These are phyloP conservation scores for Athene noctua DNA, from an alignment of 2,113 vertebrate species.

Conservation along the genomic window DNA sequence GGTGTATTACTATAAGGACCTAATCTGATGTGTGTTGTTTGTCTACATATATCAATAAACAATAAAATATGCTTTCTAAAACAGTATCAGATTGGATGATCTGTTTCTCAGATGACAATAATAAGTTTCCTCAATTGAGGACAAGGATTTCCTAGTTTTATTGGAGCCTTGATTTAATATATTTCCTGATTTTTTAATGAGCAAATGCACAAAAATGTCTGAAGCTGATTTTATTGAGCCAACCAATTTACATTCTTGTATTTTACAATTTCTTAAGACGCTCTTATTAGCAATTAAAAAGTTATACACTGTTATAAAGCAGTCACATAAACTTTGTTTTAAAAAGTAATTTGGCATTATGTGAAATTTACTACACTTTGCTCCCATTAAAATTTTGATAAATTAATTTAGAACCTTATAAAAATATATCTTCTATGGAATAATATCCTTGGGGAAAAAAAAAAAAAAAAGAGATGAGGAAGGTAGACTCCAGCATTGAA, in stretches of 20 bases:
- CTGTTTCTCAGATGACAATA: not conserved
- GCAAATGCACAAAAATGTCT: not conserved
- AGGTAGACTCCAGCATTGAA: not conserved
- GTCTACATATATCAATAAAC: not conserved
- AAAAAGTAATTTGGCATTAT: not conserved
- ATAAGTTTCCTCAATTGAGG: not conserved
- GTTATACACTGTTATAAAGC: not conserved
- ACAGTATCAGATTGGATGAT: not conserved
- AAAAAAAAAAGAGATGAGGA: not conserved
- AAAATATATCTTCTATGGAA: not conserved
- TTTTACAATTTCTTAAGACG: not conserved
- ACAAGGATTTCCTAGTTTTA: not conserved
- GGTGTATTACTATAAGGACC: not conserved
- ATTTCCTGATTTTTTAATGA: not conserved
- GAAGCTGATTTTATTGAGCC: not conserved
- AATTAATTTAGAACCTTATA: not conserved
- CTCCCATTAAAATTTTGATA: not conserved
- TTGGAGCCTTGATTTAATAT: not conserved
- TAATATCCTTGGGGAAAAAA: not conserved
- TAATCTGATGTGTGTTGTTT: not conserved
- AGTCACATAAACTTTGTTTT: not conserved
- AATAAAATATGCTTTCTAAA: slow-evolving; percentile 19
- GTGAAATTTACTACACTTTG: not conserved
- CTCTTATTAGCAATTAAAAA: not conserved
- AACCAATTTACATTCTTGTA: not conserved